Conservation (phyloP, 2,797 vertebrate genomes). For the Prionace glauca region DNA sequence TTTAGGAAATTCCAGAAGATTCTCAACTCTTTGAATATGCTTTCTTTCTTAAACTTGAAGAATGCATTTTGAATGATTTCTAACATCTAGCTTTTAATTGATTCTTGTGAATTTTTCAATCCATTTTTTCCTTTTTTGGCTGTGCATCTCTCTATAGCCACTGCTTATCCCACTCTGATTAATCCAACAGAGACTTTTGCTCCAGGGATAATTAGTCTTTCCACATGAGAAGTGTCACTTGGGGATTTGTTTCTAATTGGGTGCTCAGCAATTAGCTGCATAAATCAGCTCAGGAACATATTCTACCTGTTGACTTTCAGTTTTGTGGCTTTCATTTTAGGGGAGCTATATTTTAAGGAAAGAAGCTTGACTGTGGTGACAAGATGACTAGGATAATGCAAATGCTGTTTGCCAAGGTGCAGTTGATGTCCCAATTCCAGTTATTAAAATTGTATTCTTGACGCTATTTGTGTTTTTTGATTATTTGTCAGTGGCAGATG, state of each 20-base stretch:
- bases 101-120: neutral
- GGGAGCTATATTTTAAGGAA: neutral
- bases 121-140: neutral
- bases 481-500: neutral
- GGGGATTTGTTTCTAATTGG: neutral
- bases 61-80: neutral
- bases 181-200: conserved; percentile 4
- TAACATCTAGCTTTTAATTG: neutral
- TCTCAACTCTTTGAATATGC: neutral
- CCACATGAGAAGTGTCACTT: conserved; percentile 18
- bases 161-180: neutral
- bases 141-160: neutral
- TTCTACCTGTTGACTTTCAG: neutral
- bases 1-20: neutral
- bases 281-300: neutral
- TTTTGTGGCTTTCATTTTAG: neutral
- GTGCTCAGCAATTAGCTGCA: conserved; percentile 25
- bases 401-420: neutral
- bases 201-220: neutral
- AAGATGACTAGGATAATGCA: neutral
- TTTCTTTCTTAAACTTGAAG: neutral
- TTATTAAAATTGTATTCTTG: neutral
- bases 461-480: neutral
- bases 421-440: neutral
- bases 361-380: neutral